Evolutionary conservation across 2,113 vertebrate species (phyloP), one percentile per base, ranked within the genome.

Genomic region (Petroica traversi): DNA sequence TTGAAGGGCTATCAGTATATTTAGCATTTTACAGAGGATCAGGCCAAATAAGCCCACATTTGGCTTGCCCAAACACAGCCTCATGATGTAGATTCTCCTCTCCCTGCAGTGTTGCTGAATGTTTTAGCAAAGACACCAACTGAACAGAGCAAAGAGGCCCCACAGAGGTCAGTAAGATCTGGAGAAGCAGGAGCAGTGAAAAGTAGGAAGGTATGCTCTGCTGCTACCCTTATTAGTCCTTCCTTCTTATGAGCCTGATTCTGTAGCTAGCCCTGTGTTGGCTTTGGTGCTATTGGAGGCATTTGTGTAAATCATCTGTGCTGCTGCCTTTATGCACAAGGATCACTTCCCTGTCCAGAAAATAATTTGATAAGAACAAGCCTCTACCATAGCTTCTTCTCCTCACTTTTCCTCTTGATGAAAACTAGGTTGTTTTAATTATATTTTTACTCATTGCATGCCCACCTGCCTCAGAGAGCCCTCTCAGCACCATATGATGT

Each of bases 1-100:
- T 88, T 91, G 89, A 95, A 96, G 86, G 26, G 48, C 61, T 78
- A 85, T 88, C 52, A 85, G 75, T 69, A 55, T 36, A 29, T 88
- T 94, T 89, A 90, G 68, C 11, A 41, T 82, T 88, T 95, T 80
- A 66, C 19, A 34, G 66, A 72, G 46, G 41, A 88, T 59, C 63
- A 67, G 54, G 82, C 75, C 63, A 76, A 85, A 92, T 40, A 78
- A 95, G 36, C 33, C 18, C 19, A 31, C 11, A 6, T 2, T 67
- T 25, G 36, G 52, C 77, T 87, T 81, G 36, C 31, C 57, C 5
- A 12, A n/a, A 72, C n/a, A 40, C 8, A 23, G 63, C 22, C 34
- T 69, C 46, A 28, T 79, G 40, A 41, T 62, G 45, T 43, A 64
- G 38, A 8, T n/a, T 75, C 25, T 48, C 43, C 46, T 96, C 74